Conservation (phyloP, 2,113 vertebrate species). For the Oncorhynchus mykiss region DNA sequence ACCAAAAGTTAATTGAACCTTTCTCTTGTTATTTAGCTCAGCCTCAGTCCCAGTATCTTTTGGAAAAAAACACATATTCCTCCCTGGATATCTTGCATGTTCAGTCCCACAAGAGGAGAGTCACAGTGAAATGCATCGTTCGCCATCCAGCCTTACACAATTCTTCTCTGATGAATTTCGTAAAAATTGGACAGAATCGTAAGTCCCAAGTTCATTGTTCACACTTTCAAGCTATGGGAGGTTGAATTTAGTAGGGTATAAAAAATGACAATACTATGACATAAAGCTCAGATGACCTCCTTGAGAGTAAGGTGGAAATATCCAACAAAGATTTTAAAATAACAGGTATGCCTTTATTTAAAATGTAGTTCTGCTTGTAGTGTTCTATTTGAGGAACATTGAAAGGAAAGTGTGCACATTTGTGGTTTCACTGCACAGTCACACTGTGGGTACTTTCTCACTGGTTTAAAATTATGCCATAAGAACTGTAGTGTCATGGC, state of each 20-base stretch:
- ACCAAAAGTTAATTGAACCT: background rate
- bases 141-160: conserved; percentile 49
- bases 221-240: too few species aligned
- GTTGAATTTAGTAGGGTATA: background rate
- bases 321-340: background rate
- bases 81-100: conserved; percentile 36
- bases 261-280: background rate
- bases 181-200: conserved; percentile 49
- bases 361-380: conserved; percentile 13
- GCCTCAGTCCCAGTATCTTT: background rate
- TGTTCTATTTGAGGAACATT: conserved; percentile 41
- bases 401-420: conserved; percentile 28
- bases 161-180: conserved; percentile 41
- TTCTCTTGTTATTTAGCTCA: conserved; percentile 48
- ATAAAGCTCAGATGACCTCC: background rate
- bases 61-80: conserved; percentile 21
- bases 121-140: conserved; percentile 64
- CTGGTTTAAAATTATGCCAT: conserved; percentile 15
- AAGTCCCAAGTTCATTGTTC: conserved; percentile 46
- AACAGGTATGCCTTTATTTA: background rate
- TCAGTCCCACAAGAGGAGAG: conserved; percentile 18
- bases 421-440: conserved; percentile 33
- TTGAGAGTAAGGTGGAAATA: background rate
- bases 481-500: conserved; percentile 24
- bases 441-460: conserved; percentile 24